Evolutionary conservation across 2,797 vertebrate genomes (phyloP).

Genomic region (Propithecus perrieri): DNA sequence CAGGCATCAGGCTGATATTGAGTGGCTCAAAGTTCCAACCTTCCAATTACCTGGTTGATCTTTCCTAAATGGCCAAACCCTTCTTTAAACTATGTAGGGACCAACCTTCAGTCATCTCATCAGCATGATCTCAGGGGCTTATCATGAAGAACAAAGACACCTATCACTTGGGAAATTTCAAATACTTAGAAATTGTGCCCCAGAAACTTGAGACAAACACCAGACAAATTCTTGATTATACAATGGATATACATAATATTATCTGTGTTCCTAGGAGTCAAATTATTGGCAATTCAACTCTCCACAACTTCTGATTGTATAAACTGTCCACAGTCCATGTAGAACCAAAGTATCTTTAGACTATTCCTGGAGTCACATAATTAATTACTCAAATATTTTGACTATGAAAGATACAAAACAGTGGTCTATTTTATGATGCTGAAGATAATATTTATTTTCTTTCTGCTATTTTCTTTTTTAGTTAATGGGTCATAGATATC

Average conservation of each 20-base stretch:
- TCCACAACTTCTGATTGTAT: neutral
- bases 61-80: neutral
- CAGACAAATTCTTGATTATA: neutral
- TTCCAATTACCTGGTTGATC: neutral
- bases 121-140: neutral
- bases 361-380: neutral
- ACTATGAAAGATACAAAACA: neutral
- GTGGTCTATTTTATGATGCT: neutral
- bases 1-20: neutral
- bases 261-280: neutral
- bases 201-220: neutral
- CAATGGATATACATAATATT: neutral
- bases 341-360: neutral
- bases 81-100: neutral
- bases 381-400: neutral
- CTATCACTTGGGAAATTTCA: neutral
- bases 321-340: neutral
- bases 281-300: neutral
- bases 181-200: neutral
- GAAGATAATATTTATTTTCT: neutral
- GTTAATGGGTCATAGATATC: neutral
- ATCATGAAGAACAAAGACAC: neutral
- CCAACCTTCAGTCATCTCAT: neutral
- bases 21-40: neutral
- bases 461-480: neutral